phyloP scores from a whole-genome alignment of 1,140 invertebrate species.

The Hypothenemus hampei region DNA sequence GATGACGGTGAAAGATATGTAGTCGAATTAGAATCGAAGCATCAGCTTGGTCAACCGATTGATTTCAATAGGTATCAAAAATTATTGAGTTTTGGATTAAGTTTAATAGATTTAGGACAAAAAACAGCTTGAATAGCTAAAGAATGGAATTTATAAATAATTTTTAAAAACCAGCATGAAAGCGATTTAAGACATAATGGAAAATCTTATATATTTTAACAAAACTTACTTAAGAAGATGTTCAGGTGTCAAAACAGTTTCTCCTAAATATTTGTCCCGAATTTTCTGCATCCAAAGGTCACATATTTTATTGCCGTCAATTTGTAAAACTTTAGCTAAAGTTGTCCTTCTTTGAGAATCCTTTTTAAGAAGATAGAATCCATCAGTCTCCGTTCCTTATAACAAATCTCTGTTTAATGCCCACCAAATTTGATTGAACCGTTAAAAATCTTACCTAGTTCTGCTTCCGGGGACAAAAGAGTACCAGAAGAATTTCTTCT shows the following conservation, averaged over 20 bases:
- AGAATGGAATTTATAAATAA: no score
- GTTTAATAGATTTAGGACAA: no score
- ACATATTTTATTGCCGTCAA: conserved; percentile 83
- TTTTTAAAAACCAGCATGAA: no score
- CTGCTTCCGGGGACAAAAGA: conserved; percentile 72
- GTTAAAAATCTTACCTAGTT: conserved; percentile 21
- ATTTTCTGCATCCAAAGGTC: conserved; percentile 78
- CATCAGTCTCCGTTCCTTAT: conserved; percentile 63
- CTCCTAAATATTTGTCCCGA: conserved; percentile 58
- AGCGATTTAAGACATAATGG: no score
- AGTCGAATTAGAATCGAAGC: no score
- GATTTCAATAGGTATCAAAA: no score
- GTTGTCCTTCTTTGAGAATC: conserved; percentile 93
- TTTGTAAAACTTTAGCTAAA: conserved; percentile 79
- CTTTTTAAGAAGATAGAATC: conserved; percentile 94
- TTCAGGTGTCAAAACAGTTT: conserved; percentile 58
- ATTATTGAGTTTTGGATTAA: no score
- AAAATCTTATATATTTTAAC: no score
- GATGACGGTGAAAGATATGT: no score
- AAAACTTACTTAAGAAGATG: conserved; percentile 57
- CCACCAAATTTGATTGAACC: neutral
- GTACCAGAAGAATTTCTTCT: conserved; percentile 73
- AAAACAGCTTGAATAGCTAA: no score
- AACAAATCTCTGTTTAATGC: neutral
- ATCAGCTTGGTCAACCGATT: no score